phyloP scores from a whole-genome alignment of 2,888 invertebrate species.

The Cenopis cana region DNA sequence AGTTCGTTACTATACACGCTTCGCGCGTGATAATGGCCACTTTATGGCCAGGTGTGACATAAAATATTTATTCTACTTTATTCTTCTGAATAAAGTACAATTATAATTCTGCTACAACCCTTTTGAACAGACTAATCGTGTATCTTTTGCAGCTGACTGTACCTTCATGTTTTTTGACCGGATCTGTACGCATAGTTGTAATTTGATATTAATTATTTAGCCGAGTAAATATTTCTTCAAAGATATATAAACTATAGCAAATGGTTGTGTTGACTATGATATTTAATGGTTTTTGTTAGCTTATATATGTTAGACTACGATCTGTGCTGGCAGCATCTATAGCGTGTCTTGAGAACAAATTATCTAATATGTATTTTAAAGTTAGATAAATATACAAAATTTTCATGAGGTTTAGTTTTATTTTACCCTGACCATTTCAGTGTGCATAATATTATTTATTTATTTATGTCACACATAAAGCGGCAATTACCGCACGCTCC shows the following conservation, averaged over 20 bases:
- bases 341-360: constrained; percentile 40
- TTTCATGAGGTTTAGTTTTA: constrained; percentile 58
- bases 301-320: constrained; percentile 16
- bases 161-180: constrained; percentile 8
- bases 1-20: too few relatives aligned
- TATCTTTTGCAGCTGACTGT: too few relatives aligned
- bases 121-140: too few relatives aligned
- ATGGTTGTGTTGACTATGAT: constrained; percentile 34
- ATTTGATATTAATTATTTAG: constrained; percentile 34
- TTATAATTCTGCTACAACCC: too few relatives aligned
- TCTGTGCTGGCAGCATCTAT: constrained; percentile 25
- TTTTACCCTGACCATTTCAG: constrained; percentile 39
- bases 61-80: too few relatives aligned
- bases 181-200: constrained; percentile 18
- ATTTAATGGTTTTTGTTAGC: constrained; percentile 26
- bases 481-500: too few relatives aligned
- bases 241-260: constrained; percentile 20
- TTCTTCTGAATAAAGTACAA: too few relatives aligned
- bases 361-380: constrained; percentile 43
- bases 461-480: too few relatives aligned
- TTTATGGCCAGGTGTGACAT: too few relatives aligned
- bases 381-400: constrained; percentile 73
- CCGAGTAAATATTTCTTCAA: constrained; percentile 35
- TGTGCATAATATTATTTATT: too few relatives aligned
- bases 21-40: too few relatives aligned